Conservation (phyloP, 1,140 invertebrate species). For the Drosophila pectinifera region DNA sequence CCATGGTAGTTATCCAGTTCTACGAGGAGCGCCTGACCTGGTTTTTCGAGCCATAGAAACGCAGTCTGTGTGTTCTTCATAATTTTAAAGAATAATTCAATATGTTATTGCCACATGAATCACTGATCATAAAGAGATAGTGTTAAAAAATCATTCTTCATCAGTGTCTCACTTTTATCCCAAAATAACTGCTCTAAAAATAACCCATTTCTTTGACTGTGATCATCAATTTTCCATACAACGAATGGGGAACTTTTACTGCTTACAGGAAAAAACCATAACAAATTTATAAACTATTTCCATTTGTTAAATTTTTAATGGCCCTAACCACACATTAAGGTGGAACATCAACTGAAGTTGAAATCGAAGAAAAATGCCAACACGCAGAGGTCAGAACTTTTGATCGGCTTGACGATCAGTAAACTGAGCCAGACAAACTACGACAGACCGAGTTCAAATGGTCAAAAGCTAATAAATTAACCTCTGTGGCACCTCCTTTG, state of each 20-base stretch:
- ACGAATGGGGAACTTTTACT: constrained; percentile 1
- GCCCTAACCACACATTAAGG: constrained; percentile 53
- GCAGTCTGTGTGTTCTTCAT: too few species aligned
- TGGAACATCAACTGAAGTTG: constrained; percentile 28
- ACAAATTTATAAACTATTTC: constrained; percentile 64
- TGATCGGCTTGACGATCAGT: constrained; percentile 64
- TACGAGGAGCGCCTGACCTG: too few species aligned
- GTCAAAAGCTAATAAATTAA: constrained; percentile 78
- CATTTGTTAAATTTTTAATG: constrained; percentile 53
- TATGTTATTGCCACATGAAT: too few species aligned
- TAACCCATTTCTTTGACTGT: constrained; percentile 1
- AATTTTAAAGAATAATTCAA: too few species aligned
- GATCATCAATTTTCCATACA: constrained; percentile 35
- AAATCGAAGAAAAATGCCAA: constrained; percentile 60
- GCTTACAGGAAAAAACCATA: constrained; percentile 42
- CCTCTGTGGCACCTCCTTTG: constrained; percentile 66
- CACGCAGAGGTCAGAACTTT: constrained; percentile 50
- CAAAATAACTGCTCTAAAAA: constrained; percentile 4
- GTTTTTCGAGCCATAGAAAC: too few species aligned
- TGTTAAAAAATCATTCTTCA: neutral
- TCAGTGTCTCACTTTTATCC: neutral
- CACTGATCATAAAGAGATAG: too few species aligned
- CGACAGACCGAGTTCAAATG: constrained; percentile 43
- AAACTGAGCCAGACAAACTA: constrained; percentile 74
- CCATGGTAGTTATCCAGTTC: too few species aligned